Conservation (phyloP, 2,797 vertebrate species). For the Anableps anableps region DNA sequence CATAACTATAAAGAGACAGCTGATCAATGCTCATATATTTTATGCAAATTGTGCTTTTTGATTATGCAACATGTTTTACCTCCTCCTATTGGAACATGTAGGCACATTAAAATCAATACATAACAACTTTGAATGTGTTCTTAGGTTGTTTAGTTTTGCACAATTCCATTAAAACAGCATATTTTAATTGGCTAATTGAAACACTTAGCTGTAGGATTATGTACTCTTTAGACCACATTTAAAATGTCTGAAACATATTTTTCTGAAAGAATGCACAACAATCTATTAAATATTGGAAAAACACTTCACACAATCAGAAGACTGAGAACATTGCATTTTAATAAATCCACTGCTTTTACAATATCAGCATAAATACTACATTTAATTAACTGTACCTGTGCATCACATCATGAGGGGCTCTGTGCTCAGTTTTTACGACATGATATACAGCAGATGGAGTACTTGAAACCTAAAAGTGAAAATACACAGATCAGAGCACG, state of each 20-base stretch:
- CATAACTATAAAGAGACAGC: too few species aligned
- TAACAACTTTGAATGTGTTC: background rate
- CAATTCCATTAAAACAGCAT: background rate
- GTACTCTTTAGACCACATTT: background rate
- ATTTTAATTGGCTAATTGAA: background rate
- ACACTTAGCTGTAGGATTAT: background rate
- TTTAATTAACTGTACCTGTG: conserved; percentile 2
- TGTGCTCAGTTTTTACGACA: background rate
- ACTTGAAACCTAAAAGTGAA: background rate
- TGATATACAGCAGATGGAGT: background rate
- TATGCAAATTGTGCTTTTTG: background rate
- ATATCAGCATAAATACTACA: background rate
- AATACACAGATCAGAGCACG: background rate
- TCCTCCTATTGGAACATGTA: background rate
- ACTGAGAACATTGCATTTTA: background rate
- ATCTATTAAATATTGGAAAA: background rate
- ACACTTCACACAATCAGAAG: background rate
- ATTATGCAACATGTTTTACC: background rate
- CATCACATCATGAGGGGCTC: background rate
- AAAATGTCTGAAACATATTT: background rate
- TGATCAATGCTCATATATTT: background rate
- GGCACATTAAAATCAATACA: background rate
- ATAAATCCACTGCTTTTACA: background rate
- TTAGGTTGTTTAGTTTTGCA: background rate
- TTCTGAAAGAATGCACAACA: background rate